Evolutionary conservation across 2,888 invertebrate species (phyloP).

Genomic region (Galerucella pusilla): DNA sequence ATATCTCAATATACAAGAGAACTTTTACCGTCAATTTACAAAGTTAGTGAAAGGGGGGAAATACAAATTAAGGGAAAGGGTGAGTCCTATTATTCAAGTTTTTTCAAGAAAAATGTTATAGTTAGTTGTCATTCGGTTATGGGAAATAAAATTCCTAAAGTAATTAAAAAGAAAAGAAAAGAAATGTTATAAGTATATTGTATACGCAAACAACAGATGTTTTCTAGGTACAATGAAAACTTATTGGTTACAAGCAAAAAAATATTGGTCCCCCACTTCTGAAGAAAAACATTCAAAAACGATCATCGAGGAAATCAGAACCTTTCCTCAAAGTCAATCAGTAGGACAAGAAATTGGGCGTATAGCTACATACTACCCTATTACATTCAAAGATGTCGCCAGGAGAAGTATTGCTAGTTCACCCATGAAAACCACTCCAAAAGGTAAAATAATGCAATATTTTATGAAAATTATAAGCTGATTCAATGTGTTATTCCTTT

Average conservation of each 20-base stretch:
- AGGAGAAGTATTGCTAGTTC: slow-evolving; percentile 82
- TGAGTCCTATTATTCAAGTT: slow-evolving; percentile 51
- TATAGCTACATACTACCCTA: slow-evolving; percentile 78
- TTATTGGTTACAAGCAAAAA: slow-evolving; percentile 84
- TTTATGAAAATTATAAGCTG: no score
- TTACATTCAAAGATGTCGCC: slow-evolving; percentile 86
- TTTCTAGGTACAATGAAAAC: slow-evolving; percentile 85
- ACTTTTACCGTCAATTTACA: slow-evolving; percentile 78
- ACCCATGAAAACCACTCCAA: slow-evolving; percentile 70
- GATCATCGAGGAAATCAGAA: slow-evolving; percentile 1
- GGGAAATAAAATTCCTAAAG: no score
- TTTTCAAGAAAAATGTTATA: background rate
- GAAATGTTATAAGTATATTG: no score
- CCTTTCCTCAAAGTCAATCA: slow-evolving; percentile 8
- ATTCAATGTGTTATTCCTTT: no score
- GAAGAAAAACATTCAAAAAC: slow-evolving; percentile 47
- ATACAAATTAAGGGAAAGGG: slow-evolving; percentile 94
- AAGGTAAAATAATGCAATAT: slow-evolving; percentile 53
- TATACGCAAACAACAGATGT: no score
- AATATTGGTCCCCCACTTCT: slow-evolving; percentile 70
- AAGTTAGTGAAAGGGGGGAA: slow-evolving; percentile 82
- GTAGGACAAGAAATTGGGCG: slow-evolving; percentile 64
- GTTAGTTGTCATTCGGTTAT: no score
- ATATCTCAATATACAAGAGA: slow-evolving; percentile 90
- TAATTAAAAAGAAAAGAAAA: no score